Base-by-base conservation (phyloP, 2,888 invertebrate species). In the Sipha maydis region DNA sequence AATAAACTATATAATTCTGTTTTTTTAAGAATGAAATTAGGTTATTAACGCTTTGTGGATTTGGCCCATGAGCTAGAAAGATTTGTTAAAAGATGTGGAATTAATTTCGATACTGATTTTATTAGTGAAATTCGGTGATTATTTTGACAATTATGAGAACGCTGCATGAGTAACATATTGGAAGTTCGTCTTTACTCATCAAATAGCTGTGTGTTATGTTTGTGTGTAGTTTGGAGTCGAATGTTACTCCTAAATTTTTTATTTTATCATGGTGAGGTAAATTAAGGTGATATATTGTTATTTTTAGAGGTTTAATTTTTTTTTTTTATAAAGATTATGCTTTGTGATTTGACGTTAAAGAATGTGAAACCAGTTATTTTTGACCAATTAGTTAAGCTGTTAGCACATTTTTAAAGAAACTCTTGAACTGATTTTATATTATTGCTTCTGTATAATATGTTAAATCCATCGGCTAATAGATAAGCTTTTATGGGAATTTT, bases 281-380 rank as follows among this genome's bases (percentile, higher is more conserved):
- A 21, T 1, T 25, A 0, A 19, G 3, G 17, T 82, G n/a, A 8
- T 82, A 69, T 82, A 69, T 0, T 69, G 14, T 80, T 67, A 80
- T 80, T 19, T n/a, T 34, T 0, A 80, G n/a, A 1, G 38, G 1
- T 28, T 67, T n/a, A n/a, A n/a, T n/a, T n/a, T 61, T 34, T 75
- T 85, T 85, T 56, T 76, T 61, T 28, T 78, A 21, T 77, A 3
- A 85, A 85, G 1, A 48, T 48, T 41, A 85, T 85, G 21, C 38
- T 7, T 76, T 76, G 41, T n/a, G 76, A 76, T 41, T 17, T 28
- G 38, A 76, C n/a, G n/a, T n/a, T n/a, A n/a, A n/a, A n/a, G n/a
- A n/a, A n/a, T n/a, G n/a, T n/a, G n/a, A n/a, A n/a, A 78, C 0
- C 76, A 56, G 28, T 41, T 56, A 41, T 61, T 38, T 78, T 85